A percentile compares a stretch with the other conserved stretches of the same genome.
phyloP scores from a whole-genome alignment of 2,888 invertebrate genomes.

The Exocentrus adspersus region DNA sequence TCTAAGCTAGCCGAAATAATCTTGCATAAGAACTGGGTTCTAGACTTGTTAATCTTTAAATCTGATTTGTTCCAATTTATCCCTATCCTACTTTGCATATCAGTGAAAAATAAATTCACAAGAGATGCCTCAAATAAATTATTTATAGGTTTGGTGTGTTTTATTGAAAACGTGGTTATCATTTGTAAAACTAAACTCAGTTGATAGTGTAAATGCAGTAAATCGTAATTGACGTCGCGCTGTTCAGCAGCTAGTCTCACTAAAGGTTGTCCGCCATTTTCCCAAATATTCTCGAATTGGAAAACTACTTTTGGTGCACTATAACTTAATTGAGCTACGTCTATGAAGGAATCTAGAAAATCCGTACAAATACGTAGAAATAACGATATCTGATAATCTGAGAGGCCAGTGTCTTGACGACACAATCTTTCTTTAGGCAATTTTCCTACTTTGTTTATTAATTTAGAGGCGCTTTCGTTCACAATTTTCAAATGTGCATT shows the following conservation, averaged over 20 bases:
- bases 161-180: constrained; percentile 81
- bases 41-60: constrained; percentile 71
- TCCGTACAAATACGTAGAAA: constrained; percentile 65
- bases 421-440: constrained; percentile 87
- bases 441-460: constrained; percentile 84
- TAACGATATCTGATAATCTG: constrained; percentile 69
- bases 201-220: constrained; percentile 84
- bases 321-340: constrained; percentile 59
- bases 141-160: constrained; percentile 76
- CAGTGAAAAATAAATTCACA: constrained; percentile 68
- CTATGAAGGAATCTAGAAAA: constrained; percentile 66
- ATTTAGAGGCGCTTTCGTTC: constrained; percentile 78
- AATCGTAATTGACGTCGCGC: constrained; percentile 75
- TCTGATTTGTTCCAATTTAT: constrained; percentile 68
- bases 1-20: constrained; percentile 80
- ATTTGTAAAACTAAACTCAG: constrained; percentile 80
- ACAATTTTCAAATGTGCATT: constrained; percentile 85
- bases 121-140: constrained; percentile 81
- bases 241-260: constrained; percentile 72
- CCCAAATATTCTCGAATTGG: constrained; percentile 74
- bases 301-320: constrained; percentile 60
- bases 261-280: constrained; percentile 72
- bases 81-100: constrained; percentile 63
- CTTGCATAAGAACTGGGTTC: constrained; percentile 79
- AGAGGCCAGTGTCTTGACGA: constrained; percentile 78